These are phyloP conservation scores for Netta rufina DNA, from an alignment of 2,797 vertebrate species.

Conservation along the genomic window DNA sequence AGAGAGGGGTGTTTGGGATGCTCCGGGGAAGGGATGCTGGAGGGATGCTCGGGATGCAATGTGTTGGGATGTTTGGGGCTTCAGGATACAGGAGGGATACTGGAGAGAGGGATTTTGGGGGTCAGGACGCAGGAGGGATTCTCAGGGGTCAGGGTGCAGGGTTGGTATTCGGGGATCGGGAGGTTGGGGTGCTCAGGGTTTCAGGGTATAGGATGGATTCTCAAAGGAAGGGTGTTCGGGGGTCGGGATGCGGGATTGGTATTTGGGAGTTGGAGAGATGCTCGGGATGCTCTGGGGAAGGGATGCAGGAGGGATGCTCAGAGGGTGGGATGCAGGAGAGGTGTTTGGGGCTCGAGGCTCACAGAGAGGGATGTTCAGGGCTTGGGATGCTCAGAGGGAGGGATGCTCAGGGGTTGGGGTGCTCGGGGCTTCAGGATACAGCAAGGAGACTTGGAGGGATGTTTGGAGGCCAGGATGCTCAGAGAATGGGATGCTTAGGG, in stretches of 20 bases:
- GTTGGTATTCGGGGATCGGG: background rate
- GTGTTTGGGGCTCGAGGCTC: background rate
- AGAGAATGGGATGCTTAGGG: background rate
- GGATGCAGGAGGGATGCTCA: background rate
- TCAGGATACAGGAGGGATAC: background rate
- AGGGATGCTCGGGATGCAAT: background rate
- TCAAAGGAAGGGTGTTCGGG: background rate
- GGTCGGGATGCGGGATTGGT: background rate
- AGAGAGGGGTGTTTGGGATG: background rate
- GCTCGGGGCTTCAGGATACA: background rate
- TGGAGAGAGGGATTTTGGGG: background rate
- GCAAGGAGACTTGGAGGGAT: background rate
- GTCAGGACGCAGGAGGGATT: background rate
- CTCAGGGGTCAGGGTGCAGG: background rate
- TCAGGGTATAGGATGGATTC: background rate
- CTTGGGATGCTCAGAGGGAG: background rate
- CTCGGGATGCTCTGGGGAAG: background rate
- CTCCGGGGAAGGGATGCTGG: background rate
- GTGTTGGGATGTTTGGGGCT: background rate
- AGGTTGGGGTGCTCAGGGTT: background rate
- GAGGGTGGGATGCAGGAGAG: background rate
- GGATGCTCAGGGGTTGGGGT: background rate
- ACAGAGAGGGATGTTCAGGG: background rate
- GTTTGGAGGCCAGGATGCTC: fast-evolving
- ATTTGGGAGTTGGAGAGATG: background rate